A percentile compares a stretch with the other conserved stretches of the same genome.
Evolutionary conservation across 2,113 vertebrate genomes (phyloP).

Genomic region (Sphaerodactylus townsendi): DNA sequence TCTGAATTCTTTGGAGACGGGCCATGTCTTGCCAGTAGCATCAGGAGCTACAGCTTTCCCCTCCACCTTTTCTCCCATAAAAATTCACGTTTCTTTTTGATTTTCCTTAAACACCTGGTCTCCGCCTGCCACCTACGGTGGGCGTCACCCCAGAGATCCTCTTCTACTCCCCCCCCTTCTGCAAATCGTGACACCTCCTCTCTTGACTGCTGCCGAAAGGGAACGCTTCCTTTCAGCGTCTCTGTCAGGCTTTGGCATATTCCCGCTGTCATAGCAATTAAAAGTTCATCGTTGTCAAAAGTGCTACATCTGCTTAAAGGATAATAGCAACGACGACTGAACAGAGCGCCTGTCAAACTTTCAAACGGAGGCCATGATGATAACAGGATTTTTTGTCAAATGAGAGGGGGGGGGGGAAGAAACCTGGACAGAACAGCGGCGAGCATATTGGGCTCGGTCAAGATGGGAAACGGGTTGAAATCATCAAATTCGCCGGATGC

Average conservation of each 20-base stretch:
- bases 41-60: too few species aligned
- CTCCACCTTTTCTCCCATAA: too few species aligned
- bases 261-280: slow-evolving; percentile 11
- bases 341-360: not conserved
- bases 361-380: not conserved
- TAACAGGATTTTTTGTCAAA: not conserved
- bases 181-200: not conserved
- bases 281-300: slow-evolving; percentile 13
- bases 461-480: not conserved
- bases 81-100: not conserved
- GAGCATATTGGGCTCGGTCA: too few species aligned
- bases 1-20: too few species aligned
- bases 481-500: too few species aligned
- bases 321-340: not conserved
- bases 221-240: not conserved
- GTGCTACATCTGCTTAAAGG: not conserved
- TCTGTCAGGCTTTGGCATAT: not conserved
- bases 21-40: too few species aligned
- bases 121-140: too few species aligned
- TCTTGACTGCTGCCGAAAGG: not conserved
- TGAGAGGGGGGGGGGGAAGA: not conserved
- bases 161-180: not conserved
- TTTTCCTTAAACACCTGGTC: not conserved
- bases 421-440: too few species aligned
- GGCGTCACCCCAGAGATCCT: not conserved